Conservation (phyloP, 2,797 vertebrate genomes). For the Triplophysa yarkandensis region DNA sequence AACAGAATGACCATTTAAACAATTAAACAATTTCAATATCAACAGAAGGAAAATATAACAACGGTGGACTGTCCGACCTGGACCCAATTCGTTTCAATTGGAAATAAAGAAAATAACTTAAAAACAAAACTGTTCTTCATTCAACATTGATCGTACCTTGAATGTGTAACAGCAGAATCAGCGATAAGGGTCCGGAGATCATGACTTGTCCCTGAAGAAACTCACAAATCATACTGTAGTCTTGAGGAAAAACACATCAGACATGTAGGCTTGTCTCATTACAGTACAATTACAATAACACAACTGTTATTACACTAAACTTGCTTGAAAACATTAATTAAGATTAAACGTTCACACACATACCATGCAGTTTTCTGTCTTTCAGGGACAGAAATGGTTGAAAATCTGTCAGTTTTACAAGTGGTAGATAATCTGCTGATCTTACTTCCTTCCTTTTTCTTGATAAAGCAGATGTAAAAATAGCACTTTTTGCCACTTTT, state of each 20-base stretch:
- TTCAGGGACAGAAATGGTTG: not conserved
- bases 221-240: not conserved
- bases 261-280: not conserved
- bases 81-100: not conserved
- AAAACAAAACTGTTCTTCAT: not conserved
- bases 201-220: not conserved
- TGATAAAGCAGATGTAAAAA: not conserved
- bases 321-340: not conserved
- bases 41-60: too few relatives aligned
- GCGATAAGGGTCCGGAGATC: not conserved
- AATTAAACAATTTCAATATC: too few relatives aligned
- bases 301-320: too few relatives aligned
- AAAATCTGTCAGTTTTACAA: too few relatives aligned
- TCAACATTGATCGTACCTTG: slow-evolving; percentile 13
- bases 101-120: not conserved
- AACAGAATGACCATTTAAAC: too few relatives aligned
- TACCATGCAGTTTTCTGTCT: not conserved
- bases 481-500: not conserved
- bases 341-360: not conserved
- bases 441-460: not conserved
- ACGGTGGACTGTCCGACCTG: too few relatives aligned
- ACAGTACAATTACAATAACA: too few relatives aligned
- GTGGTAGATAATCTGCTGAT: not conserved
- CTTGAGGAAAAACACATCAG: not conserved
- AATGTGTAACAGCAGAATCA: slow-evolving; percentile 9